These are phyloP conservation scores for Malurus melanocephalus DNA, from an alignment of 2,113 vertebrate genomes.

Conservation along the genomic window DNA sequence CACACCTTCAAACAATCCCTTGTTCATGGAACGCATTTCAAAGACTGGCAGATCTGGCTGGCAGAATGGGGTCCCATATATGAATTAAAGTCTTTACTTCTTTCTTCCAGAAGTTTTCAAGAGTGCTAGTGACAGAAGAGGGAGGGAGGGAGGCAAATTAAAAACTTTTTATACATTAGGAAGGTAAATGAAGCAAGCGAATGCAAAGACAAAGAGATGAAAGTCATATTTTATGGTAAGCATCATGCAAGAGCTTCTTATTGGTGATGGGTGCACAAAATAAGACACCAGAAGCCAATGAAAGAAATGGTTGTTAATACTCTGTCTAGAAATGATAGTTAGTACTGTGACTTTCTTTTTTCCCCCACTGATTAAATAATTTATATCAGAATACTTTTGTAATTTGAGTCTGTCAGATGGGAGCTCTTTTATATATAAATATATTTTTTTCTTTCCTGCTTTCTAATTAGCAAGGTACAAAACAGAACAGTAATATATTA, in stretches of 20 bases:
- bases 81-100: slow-evolving; percentile 59
- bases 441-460: slow-evolving; percentile 46
- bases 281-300: slow-evolving; percentile 66
- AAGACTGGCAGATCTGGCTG: slow-evolving; percentile 52
- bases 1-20: slow-evolving; percentile 38
- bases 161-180: slow-evolving; percentile 63
- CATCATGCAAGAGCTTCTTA: slow-evolving; percentile 59
- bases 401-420: slow-evolving; percentile 65
- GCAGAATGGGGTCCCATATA: slow-evolving; percentile 66
- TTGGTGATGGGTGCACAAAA: slow-evolving; percentile 55
- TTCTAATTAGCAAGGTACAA: slow-evolving; percentile 62
- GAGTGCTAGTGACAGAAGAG: slow-evolving; percentile 54
- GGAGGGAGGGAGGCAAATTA: slow-evolving; percentile 50
- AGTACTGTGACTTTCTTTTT: slow-evolving; percentile 60
- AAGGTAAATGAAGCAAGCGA: slow-evolving; percentile 60
- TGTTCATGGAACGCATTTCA: slow-evolving; percentile 48
- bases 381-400: slow-evolving; percentile 67
- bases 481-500: slow-evolving; percentile 51
- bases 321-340: slow-evolving; percentile 67
- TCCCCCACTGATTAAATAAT: slow-evolving; percentile 63
- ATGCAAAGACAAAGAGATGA: slow-evolving; percentile 70
- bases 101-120: slow-evolving; percentile 63
- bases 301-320: slow-evolving; percentile 61
- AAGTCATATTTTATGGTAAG: slow-evolving; percentile 68
- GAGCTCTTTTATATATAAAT: slow-evolving; percentile 67